These are phyloP conservation scores for Gulo gulo DNA, from an alignment of 2,113 vertebrate species.

Conservation along the genomic window DNA sequence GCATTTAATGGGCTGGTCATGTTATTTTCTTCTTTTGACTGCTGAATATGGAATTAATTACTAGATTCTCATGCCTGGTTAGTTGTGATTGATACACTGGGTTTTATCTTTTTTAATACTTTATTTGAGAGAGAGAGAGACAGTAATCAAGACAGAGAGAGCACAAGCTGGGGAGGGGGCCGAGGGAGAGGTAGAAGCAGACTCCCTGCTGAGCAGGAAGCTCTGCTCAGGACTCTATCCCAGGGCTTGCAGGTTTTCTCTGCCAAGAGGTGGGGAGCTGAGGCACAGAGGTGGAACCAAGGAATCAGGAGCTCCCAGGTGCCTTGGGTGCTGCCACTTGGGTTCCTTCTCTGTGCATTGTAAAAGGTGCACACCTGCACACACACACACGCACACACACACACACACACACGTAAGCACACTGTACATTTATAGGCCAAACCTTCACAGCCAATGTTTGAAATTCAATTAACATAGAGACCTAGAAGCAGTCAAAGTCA, in stretches of 20 bases:
- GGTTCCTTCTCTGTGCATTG: neutral
- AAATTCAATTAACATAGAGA: neutral
- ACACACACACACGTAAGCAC: too few species aligned
- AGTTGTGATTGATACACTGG: too few species aligned
- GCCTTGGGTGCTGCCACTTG: fast-evolving
- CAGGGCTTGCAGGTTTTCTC: neutral
- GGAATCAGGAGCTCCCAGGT: fast-evolving
- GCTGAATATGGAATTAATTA: neutral
- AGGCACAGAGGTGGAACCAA: fast-evolving
- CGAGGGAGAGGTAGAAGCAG: neutral
- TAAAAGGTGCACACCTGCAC: neutral
- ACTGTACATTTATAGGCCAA: neutral
- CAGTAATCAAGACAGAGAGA: neutral
- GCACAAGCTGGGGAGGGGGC: neutral
- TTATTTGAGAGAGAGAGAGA: neutral
- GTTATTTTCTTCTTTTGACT: neutral
- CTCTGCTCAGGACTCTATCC: fast-evolving
- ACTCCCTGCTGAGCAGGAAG: neutral
- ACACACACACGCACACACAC: too few species aligned
- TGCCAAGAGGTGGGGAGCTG: neutral
- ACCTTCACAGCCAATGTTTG: neutral
- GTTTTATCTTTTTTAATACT: neutral
- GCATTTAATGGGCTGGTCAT: neutral
- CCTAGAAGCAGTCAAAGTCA: fast-evolving
- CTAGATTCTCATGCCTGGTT: neutral